Evolutionary conservation across 2,888 invertebrate species (phyloP), one percentile per base, ranked within the genome.

Genomic region (Cephus nigrinus): DNA sequence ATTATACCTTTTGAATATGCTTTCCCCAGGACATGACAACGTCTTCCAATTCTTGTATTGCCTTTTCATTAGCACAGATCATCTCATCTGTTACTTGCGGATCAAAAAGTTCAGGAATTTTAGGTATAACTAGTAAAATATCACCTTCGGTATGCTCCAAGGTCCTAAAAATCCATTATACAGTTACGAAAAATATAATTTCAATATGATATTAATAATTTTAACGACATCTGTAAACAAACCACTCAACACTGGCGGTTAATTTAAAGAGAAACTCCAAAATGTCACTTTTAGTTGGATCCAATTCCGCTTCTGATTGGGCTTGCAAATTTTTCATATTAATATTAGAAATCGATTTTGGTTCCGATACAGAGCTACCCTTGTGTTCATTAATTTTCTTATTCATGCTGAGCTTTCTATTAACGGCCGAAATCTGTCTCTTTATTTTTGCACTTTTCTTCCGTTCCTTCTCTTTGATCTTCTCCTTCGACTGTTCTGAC

Each of bases 91-190:
- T 91, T 1, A 89, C 84, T 0, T 91, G 87, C 3, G 92, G 91
- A 34, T 92, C 92, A 0, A 90, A 85, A 32, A 95, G 88, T 32
- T 93, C 92, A 0, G 94, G 92, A 75, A 95, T 93, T 77, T 93
- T 92, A 0, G 94, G 94, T 92, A 95, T 93, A 0, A 94, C 94
- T 33, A 96, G 90, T 35, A 95, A 93, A 69, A 95, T 94, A 81
- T 96, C 96, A n/a, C 95, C 95, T 88, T 95, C 96, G 11, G 96
- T 93, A 87, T 96, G 96, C 81, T 95, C 95, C 82, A 95, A 93
- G 0, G 96, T 95, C 94, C 96, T 95, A 73, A 36, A 36, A 23
- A 23, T 23, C 0, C 0, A 55, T 55, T 55, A 9, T 23, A 9
- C 55, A 55, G 55, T 23, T 23, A 55, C 0, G 55, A 55, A 23